These are phyloP conservation scores for Sebastes hopkinsi DNA, from an alignment of 2,797 vertebrate genomes.

Conservation along the genomic window DNA sequence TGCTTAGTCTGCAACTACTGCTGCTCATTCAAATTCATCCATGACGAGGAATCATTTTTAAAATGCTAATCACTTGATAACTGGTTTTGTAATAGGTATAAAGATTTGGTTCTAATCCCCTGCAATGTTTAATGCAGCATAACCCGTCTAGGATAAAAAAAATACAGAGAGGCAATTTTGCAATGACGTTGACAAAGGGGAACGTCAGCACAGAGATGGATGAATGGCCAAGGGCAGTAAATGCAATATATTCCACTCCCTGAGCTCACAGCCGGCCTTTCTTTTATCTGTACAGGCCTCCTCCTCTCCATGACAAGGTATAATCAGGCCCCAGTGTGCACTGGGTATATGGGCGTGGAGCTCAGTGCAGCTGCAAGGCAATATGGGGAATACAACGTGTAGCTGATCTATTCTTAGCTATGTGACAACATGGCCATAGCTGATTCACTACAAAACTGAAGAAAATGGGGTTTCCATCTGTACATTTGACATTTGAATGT, in stretches of 20 bases:
- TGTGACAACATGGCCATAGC: constrained; percentile 58
- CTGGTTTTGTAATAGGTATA: background rate
- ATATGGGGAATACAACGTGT: constrained; percentile 56
- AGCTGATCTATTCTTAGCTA: constrained; percentile 73
- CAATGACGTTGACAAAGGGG: background rate
- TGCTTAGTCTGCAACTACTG: background rate
- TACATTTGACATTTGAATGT: background rate
- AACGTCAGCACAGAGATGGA: background rate
- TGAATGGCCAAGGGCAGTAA: background rate
- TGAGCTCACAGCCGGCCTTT: background rate
- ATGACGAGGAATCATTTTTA: background rate
- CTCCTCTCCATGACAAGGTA: constrained; percentile 9
- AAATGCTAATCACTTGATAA: background rate
- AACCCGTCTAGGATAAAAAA: too few relatives aligned
- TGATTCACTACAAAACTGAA: constrained; percentile 33
- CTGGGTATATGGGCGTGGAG: constrained; percentile 61
- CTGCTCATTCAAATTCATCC: background rate
- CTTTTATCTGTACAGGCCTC: constrained; percentile 25
- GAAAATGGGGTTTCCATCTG: constrained; percentile 5
- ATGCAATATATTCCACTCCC: background rate
- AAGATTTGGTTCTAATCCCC: background rate
- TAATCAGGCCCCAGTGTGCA: constrained; percentile 56
- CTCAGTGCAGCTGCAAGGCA: constrained; percentile 58
- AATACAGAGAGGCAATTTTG: background rate
- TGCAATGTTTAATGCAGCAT: background rate